These are phyloP conservation scores for Phyllopteryx taeniolatus DNA, from an alignment of 2,113 vertebrate genomes.

Conservation along the genomic window DNA sequence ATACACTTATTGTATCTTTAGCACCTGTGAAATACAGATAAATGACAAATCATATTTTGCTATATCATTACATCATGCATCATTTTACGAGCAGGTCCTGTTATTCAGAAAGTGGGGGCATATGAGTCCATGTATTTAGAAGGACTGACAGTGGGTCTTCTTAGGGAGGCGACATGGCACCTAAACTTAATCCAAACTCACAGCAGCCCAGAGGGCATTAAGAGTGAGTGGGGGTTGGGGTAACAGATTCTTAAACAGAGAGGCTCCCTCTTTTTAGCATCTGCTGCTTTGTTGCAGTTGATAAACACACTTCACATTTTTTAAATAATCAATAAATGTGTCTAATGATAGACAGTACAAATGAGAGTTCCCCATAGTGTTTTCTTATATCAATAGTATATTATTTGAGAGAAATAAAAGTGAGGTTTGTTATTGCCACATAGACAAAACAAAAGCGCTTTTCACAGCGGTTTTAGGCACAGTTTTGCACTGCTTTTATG, in stretches of 20 bases:
- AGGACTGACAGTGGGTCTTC: slow-evolving; percentile 20
- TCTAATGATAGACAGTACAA: background rate
- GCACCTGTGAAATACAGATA: background rate
- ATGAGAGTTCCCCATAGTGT: background rate
- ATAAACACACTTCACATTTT: slow-evolving; percentile 30
- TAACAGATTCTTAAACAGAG: slow-evolving; percentile 48
- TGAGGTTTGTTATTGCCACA: background rate
- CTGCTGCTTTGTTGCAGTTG: slow-evolving; percentile 32
- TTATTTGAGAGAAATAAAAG: background rate
- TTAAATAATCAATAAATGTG: background rate
- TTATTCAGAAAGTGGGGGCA: background rate
- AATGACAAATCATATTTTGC: slow-evolving; percentile 1
- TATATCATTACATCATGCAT: background rate
- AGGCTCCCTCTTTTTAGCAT: slow-evolving; percentile 50
- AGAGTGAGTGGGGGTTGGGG: slow-evolving; percentile 64
- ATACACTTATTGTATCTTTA: background rate
- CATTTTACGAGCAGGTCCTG: slow-evolving; percentile 3
- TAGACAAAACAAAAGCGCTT: background rate
- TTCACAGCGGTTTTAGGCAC: background rate
- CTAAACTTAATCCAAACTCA: slow-evolving; percentile 73
- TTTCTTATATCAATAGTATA: background rate
- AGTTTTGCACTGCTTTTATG: background rate
- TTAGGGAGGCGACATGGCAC: slow-evolving; percentile 54
- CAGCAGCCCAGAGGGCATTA: slow-evolving; percentile 66
- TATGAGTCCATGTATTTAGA: slow-evolving; percentile 16